Percentiles rank a stretch among this genome's conserved stretches.
phyloP scores from a whole-genome alignment of 2,888 invertebrate species.

The Sialis fuliginosa region DNA sequence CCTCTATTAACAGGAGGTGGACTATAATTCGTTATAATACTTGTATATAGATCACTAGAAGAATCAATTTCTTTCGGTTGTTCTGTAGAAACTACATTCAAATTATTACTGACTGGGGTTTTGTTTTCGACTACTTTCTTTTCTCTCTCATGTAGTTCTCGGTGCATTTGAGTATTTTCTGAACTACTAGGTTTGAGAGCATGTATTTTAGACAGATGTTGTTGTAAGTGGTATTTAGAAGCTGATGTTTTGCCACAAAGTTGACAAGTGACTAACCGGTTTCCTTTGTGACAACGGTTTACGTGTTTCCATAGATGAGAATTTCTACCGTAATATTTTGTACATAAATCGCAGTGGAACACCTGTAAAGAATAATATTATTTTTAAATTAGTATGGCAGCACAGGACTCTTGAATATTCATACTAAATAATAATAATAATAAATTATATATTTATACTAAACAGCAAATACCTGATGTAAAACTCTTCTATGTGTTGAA shows the following conservation, averaged over 20 bases:
- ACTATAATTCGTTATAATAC: conserved; percentile 26
- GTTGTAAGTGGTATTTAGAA: conserved; percentile 34
- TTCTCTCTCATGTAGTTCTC: conserved; percentile 16
- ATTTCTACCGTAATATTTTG: conserved; percentile 38
- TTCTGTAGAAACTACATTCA: conserved; percentile 3
- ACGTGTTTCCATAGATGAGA: conserved; percentile 44
- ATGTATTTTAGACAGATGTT: conserved; percentile 36
- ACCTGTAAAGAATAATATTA: no score
- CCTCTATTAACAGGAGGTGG: conserved; percentile 27
- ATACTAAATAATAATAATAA: no score
- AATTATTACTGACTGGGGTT: neutral
- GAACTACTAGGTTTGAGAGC: conserved; percentile 21
- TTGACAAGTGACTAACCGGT: conserved; percentile 38
- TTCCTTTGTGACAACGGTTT: conserved; percentile 29
- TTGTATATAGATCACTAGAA: conserved; percentile 23
- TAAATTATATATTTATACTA: no score
- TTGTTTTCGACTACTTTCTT: neutral
- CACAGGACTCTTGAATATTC: no score
- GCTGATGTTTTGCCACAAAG: conserved; percentile 38
- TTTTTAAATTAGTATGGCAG: no score
- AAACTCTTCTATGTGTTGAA: conserved; percentile 30
- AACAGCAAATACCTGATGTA: conserved; percentile 35
- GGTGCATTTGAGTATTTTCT: conserved; percentile 20
- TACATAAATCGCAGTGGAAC: conserved; percentile 40
- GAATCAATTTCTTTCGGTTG: conserved; percentile 24